Percentiles rank a stretch among this genome's conserved stretches.
phyloP scores from a whole-genome alignment of 2,113 vertebrate species.

The Carassius carassius region DNA sequence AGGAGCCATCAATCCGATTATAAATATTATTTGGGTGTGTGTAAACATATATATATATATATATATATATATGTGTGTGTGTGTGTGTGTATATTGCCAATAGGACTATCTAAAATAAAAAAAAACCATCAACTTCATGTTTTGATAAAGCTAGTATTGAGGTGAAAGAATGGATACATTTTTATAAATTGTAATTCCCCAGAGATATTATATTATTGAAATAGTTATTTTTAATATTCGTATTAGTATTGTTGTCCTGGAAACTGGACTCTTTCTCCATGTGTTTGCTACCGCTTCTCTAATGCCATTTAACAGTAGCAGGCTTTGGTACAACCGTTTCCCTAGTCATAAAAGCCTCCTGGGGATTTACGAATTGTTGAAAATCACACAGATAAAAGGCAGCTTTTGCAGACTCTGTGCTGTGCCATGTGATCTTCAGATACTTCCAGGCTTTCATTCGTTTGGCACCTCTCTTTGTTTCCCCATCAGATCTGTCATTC shows the following conservation, averaged over 20 bases:
- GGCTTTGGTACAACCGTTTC: not conserved
- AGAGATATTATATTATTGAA: not conserved
- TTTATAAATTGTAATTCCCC: not conserved
- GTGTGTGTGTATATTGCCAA: too few relatives aligned
- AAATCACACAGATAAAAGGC: slow-evolving; percentile 29
- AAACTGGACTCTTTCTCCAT: not conserved
- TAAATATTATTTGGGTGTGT: not conserved
- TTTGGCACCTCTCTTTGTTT: slow-evolving; percentile 25
- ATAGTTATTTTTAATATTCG: too few relatives aligned
- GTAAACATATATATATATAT: too few relatives aligned
- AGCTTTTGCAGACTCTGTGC: slow-evolving; percentile 19
- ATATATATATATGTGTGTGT: too few relatives aligned
- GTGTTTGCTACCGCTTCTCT: not conserved
- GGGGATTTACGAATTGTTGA: not conserved
- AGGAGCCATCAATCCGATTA: not conserved
- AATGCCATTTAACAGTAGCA: slow-evolving; percentile 15
- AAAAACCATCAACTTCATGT: not conserved
- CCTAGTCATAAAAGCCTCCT: slow-evolving; percentile 5
- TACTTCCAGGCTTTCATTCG: slow-evolving; percentile 37
- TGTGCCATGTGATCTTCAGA: slow-evolving; percentile 23
- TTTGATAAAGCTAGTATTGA: not conserved
- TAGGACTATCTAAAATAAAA: not conserved
- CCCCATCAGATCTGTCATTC: slow-evolving; percentile 35
- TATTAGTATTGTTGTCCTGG: too few relatives aligned
- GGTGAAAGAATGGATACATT: not conserved